Conservation (phyloP, 2,113 vertebrate species). For the Capreolus pygargus region DNA sequence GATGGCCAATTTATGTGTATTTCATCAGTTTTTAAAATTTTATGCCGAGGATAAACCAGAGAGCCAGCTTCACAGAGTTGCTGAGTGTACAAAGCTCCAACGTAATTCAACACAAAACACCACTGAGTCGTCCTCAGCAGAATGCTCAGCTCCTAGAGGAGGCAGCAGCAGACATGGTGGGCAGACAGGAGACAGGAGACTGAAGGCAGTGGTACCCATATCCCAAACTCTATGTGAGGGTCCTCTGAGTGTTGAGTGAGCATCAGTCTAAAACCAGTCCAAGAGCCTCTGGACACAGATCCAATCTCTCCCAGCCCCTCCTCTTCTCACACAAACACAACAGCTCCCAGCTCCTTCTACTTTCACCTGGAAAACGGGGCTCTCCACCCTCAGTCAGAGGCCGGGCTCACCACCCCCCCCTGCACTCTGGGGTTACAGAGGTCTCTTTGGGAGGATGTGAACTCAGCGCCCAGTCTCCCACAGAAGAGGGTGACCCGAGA, state of each 20-base stretch:
- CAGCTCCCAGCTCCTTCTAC: not conserved
- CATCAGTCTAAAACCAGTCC: not conserved
- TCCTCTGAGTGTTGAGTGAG: not conserved
- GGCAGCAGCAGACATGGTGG: not conserved
- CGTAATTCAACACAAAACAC: not conserved
- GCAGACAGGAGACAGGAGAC: not conserved
- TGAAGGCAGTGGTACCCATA: not conserved
- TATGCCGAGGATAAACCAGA: not conserved
- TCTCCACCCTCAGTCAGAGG: not conserved
- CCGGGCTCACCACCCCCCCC: not conserved
- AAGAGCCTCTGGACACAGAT: not conserved
- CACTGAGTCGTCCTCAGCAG: not conserved
- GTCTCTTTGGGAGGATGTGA: not conserved
- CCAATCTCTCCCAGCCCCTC: not conserved
- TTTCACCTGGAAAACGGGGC: not conserved
- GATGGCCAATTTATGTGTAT: not conserved
- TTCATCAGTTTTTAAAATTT: not conserved
- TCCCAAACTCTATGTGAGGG: not conserved
- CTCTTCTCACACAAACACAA: not conserved
- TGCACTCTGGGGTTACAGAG: not conserved
- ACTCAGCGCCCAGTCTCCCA: not conserved
- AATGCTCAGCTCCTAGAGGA: not conserved
- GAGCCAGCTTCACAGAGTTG: not conserved
- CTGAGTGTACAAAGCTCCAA: not conserved
- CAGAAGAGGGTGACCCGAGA: not conserved